Percentiles rank a stretch among this genome's conserved stretches.
Evolutionary conservation across 1,140 invertebrate species (phyloP).

Genomic region (Drosophila burlai): DNA sequence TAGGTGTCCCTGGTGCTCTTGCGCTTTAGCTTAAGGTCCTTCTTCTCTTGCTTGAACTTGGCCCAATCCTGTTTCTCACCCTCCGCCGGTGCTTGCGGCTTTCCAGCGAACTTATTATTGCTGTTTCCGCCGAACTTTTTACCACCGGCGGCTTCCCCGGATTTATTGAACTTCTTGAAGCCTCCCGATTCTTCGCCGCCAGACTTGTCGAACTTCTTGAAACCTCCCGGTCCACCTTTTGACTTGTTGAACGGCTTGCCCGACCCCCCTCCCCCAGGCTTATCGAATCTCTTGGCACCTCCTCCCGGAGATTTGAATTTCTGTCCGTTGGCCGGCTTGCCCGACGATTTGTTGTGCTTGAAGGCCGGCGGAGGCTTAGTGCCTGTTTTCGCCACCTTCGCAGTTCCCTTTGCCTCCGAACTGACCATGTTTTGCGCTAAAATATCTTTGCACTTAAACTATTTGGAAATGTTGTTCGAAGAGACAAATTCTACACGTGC

Average conservation of each 20-base stretch:
- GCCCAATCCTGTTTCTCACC: conserved; percentile 89
- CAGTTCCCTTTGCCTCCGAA: conserved; percentile 33
- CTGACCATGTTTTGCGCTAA: conserved; percentile 29
- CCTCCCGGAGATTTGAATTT: conserved; percentile 26
- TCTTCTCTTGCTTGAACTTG: conserved; percentile 90
- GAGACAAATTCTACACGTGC: conserved; percentile 32
- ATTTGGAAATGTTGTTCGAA: conserved; percentile 18
- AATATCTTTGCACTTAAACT: conserved; percentile 7
- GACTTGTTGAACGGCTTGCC: conserved; percentile 20
- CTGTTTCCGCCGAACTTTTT: conserved; percentile 19
- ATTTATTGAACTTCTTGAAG: conserved; percentile 12
- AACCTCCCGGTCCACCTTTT: neutral
- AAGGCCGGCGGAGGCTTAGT: conserved; percentile 10
- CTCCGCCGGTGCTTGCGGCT: conserved; percentile 14
- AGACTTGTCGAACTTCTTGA: conserved; percentile 20
- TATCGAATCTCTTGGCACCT: conserved; percentile 14
- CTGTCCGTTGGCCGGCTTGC: conserved; percentile 12
- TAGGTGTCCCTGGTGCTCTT: conserved; percentile 88
- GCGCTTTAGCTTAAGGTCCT: conserved; percentile 88
- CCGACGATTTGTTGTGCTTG: conserved; percentile 16
- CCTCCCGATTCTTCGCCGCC: neutral
- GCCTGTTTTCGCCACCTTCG: conserved; percentile 14
- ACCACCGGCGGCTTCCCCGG: neutral
- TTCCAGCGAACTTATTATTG: conserved; percentile 46
- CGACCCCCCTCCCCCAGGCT: conserved; percentile 1